Evolutionary conservation across 2,797 vertebrate genomes (phyloP).

Genomic region (Pygocentrus nattereri): DNA sequence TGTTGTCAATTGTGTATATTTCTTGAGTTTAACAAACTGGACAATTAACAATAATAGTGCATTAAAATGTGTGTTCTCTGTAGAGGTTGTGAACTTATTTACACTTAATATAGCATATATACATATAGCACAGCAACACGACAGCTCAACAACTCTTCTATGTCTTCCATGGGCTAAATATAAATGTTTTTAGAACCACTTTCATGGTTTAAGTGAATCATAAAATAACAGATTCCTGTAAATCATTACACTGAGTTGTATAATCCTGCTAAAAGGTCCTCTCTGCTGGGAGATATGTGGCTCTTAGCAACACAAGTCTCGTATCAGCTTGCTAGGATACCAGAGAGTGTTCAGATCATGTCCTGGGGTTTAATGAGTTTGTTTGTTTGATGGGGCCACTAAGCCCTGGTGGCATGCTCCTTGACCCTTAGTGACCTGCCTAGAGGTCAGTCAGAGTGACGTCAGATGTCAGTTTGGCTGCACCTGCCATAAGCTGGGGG

Average conservation of each 20-base stretch:
- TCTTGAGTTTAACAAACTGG: too few species aligned
- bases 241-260: slow-evolving; percentile 30
- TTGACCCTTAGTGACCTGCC: not conserved
- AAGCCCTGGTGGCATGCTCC: not conserved
- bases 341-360: not conserved
- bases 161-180: not conserved
- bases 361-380: slow-evolving; percentile 20
- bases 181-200: not conserved
- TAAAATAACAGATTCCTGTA: slow-evolving; percentile 11
- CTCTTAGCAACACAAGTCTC: slow-evolving; percentile 4
- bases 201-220: not conserved
- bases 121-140: not conserved
- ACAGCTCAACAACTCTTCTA: too few species aligned
- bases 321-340: slow-evolving; percentile 39
- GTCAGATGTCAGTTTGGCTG: slow-evolving; percentile 16
- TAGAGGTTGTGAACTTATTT: too few species aligned
- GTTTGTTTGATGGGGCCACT: slow-evolving; percentile 6
- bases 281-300: not conserved
- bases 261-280: slow-evolving; percentile 13
- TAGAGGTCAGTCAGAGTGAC: slow-evolving; percentile 16
- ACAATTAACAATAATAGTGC: too few species aligned
- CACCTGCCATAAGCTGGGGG: not conserved
- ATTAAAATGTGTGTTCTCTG: too few species aligned
- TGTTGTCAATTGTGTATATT: too few species aligned
- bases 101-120: too few species aligned